These are phyloP conservation scores for Cenopis cana DNA, from an alignment of 2,888 invertebrate genomes.

Conservation along the genomic window DNA sequence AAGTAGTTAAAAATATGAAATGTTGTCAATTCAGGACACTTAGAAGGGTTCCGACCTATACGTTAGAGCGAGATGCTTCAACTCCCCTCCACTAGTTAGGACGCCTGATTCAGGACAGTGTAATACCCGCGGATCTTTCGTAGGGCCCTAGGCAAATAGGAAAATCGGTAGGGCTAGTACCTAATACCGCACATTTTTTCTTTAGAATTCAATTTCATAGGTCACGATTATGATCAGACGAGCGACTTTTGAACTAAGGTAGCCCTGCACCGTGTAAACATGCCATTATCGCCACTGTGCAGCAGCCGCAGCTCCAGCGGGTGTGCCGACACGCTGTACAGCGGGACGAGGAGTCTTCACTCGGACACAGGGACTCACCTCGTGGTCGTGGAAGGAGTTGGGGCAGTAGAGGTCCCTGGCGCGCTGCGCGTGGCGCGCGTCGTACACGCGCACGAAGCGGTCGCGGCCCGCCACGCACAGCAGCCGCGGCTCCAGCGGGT, in stretches of 20 bases:
- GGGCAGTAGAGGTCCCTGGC: constrained; percentile 88
- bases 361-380: constrained; percentile 7
- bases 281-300: constrained; percentile 85
- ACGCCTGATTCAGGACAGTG: too few species aligned
- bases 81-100: too few species aligned
- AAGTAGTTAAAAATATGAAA: too few species aligned
- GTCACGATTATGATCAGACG: constrained; percentile 4
- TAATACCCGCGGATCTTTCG: too few species aligned
- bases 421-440: constrained; percentile 84
- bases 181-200: not conserved
- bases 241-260: not conserved
- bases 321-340: constrained; percentile 92
- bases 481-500: constrained; percentile 91
- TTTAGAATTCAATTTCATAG: not conserved
- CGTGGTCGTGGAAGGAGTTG: constrained; percentile 53
- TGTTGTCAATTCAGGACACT: too few species aligned
- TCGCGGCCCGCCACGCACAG: constrained; percentile 94
- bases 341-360: too few species aligned
- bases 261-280: not conserved
- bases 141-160: too few species aligned
- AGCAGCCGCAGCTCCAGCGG: constrained; percentile 91
- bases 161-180: too few species aligned
- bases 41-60: too few species aligned
- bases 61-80: too few species aligned
- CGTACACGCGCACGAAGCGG: constrained; percentile 91